phyloP scores from a whole-genome alignment of 2,797 vertebrate genomes.

The Pantherophis vulpinus region DNA sequence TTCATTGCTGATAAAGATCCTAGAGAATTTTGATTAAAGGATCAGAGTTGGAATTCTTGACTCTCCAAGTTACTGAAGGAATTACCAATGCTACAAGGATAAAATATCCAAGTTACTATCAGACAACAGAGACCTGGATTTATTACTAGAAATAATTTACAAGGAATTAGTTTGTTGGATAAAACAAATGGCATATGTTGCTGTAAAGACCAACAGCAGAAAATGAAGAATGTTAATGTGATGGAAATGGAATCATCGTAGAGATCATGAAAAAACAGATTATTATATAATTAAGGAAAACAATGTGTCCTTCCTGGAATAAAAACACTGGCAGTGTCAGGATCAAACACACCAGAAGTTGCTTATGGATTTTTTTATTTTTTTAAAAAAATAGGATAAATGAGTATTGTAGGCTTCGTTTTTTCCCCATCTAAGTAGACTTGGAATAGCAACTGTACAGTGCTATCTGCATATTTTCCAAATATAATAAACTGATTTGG shows the following conservation, averaged over 20 bases:
- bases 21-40: slow-evolving; percentile 7
- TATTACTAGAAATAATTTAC: not conserved
- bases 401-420: not conserved
- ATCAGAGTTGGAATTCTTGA: slow-evolving; percentile 6
- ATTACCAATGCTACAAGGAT: not conserved
- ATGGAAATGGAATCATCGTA: not conserved
- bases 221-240: too few species aligned
- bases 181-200: not conserved
- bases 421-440: not conserved
- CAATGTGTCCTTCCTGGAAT: not conserved
- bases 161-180: not conserved
- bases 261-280: not conserved
- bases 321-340: not conserved
- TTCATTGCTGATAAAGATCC: slow-evolving; percentile 10
- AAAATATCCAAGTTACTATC: not conserved
- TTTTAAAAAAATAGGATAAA: not conserved
- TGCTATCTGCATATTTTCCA: not conserved
- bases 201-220: not conserved
- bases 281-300: not conserved
- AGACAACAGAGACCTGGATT: not conserved
- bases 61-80: slow-evolving; percentile 11
- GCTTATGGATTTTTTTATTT: not conserved
- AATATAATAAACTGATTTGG: not conserved
- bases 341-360: not conserved
- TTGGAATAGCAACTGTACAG: not conserved